phyloP scores from a whole-genome alignment of 1,140 invertebrate genomes.

The Pomacea maculata region DNA sequence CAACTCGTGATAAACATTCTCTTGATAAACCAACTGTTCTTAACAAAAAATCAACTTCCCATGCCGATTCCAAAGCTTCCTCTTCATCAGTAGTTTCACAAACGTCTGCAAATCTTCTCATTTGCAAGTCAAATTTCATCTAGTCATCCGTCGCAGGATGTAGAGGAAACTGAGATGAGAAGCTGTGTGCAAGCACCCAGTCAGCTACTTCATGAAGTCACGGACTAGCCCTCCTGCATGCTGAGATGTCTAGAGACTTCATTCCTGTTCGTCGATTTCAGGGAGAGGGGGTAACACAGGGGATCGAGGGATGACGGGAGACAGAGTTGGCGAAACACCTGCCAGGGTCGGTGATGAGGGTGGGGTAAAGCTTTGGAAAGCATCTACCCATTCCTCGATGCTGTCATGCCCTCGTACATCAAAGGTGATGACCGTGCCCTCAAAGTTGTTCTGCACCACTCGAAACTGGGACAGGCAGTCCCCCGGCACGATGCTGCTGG shows the following conservation, averaged over 20 bases:
- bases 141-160: too few relatives aligned
- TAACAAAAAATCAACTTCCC: too few relatives aligned
- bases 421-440: conserved; percentile 22
- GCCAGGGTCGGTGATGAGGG: conserved; percentile 1
- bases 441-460: conserved; percentile 21
- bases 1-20: too few relatives aligned
- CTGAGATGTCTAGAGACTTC: background rate
- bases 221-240: too few relatives aligned
- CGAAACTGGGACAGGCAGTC: conserved; percentile 2
- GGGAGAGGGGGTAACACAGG: conserved; percentile 20
- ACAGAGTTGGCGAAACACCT: background rate
- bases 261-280: conserved; percentile 22
- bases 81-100: too few relatives aligned
- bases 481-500: background rate
- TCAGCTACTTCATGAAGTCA: too few relatives aligned
- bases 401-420: background rate
- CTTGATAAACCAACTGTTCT: too few relatives aligned
- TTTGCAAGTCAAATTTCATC: too few relatives aligned
- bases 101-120: too few relatives aligned
- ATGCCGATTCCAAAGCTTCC: too few relatives aligned
- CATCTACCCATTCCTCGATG: conserved; percentile 10
- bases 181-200: too few relatives aligned
- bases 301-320: conserved; percentile 10
- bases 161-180: too few relatives aligned
- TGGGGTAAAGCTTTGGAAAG: conserved; percentile 5